Base-by-base conservation (phyloP, 2,888 invertebrate species). In the Cotesia congregata region DNA sequence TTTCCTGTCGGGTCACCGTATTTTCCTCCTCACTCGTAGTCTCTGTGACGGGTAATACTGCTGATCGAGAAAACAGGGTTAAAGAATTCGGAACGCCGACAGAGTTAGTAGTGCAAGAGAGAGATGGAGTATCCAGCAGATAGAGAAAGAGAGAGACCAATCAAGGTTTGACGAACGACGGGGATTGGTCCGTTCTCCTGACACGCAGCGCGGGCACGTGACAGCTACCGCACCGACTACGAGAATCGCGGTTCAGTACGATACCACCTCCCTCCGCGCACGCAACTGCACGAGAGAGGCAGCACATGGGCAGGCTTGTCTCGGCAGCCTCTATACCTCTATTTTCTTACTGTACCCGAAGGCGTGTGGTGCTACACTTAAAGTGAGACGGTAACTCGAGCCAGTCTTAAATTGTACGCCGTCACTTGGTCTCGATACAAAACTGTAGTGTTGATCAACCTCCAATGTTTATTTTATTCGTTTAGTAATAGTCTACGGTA, bases 131-230 rank as follows among this genome's bases (percentile, higher is more conserved):
- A 61, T 9, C 9, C n/a, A 17, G 6, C 20, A 41, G 71, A 77
- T 72, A 74, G 75, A 72, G 77, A 79, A 77, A 72, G 77, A 90
- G 90, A 90, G 90, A 91, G 90, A 90, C 91, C 91, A 91, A 91
- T 91, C 91, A 91, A 91, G 91, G 91, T 91, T 91, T 91, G 91
- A 89, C 90, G 90, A 88, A 89, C 88, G 89, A 86, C 87, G 87
- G 87, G 88, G 89, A 89, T 90, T 89, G 90, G 89, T 88, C 88
- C 87, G 85, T 84, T 86, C 90, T 88, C 83, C 86, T 87, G 88
- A 85, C 88, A 87, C 88, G 90, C 90, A 90, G 87, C 87, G 86
- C 86, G 86, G 88, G 89, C 89, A 89, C 89, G 89, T 89, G 89
- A 89, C 89, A 89, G 86, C 87, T 88, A 88, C 88, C 88, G 88